phyloP scores from a whole-genome alignment of 2,888 invertebrate species.

The Sinhomidia bicolor region DNA sequence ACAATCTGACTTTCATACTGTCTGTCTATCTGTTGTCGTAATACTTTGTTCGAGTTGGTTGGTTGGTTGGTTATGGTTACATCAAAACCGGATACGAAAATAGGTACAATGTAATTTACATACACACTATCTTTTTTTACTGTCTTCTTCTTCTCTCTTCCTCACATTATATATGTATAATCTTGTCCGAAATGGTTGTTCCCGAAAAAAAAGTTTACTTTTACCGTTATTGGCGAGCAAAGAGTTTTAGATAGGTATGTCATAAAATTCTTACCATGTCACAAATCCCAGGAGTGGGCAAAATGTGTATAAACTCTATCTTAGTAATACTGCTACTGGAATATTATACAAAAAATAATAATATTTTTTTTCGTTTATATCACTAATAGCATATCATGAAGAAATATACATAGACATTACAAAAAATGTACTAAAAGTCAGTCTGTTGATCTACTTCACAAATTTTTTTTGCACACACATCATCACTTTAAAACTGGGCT shows the following conservation, averaged over 20 bases:
- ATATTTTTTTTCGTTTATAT: constrained; percentile 33
- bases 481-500: constrained; percentile 34
- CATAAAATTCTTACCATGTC: constrained; percentile 42
- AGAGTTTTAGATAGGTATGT: neutral
- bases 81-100: too few species aligned
- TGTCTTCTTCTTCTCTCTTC: too few species aligned
- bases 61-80: too few species aligned
- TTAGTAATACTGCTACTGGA: constrained; percentile 1
- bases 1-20: too few species aligned
- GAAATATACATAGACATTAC: neutral
- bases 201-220: constrained; percentile 19
- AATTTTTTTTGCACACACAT: constrained; percentile 39
- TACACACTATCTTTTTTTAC: too few species aligned
- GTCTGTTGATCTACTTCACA: constrained; percentile 42
- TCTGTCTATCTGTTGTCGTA: too few species aligned
- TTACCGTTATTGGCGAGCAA: neutral
- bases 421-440: constrained; percentile 11
- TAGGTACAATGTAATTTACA: too few species aligned
- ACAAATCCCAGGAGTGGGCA: constrained; percentile 19
- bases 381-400: neutral
- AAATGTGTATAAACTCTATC: neutral
- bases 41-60: too few species aligned
- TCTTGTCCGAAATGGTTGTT: neutral
- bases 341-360: neutral
- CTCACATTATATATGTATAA: too few species aligned